A percentile compares a stretch with the other conserved stretches of the same genome.
phyloP scores from a whole-genome alignment of 2,113 vertebrate genomes.

The Canis aureus region DNA sequence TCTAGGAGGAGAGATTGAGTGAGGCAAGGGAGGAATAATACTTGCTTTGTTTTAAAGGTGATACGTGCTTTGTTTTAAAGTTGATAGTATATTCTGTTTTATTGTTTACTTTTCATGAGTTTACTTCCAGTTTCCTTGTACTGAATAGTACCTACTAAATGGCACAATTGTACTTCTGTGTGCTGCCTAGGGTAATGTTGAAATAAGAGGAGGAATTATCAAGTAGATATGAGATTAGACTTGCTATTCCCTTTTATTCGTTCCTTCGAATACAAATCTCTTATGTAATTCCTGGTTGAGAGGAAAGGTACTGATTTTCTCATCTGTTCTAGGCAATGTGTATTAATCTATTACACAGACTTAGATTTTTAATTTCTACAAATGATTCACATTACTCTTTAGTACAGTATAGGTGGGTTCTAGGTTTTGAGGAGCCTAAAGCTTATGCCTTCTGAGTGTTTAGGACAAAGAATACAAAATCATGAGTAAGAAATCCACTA shows the following conservation, averaged over 20 bases:
- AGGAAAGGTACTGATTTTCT: constrained; percentile 43
- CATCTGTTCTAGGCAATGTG: not conserved
- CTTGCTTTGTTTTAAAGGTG: constrained; percentile 65
- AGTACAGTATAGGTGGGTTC: not conserved
- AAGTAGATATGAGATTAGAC: constrained; percentile 70
- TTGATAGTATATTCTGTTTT: not conserved
- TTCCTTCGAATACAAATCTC: constrained; percentile 52
- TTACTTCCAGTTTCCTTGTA: constrained; percentile 75
- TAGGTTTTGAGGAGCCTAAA: not conserved
- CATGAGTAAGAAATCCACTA: not conserved
- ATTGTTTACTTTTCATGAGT: constrained; percentile 43
- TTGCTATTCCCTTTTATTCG: constrained; percentile 57
- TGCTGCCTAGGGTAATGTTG: constrained; percentile 72
- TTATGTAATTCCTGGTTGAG: constrained; percentile 2
- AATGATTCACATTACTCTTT: not conserved
- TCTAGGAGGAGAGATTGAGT: not conserved
- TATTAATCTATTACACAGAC: not conserved
- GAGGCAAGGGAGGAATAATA: not conserved
- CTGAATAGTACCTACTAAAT: constrained; percentile 36
- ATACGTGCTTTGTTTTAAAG: constrained; percentile 71
- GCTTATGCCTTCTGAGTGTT: not conserved
- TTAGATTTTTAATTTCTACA: not conserved
- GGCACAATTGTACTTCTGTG: constrained; percentile 66
- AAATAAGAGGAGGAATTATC: constrained; percentile 78
- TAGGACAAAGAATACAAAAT: constrained; percentile 13